phyloP scores from a whole-genome alignment of 30 jellyfish, hydroid and myxozoan species.

The Nemopilema nomurai region DNA sequence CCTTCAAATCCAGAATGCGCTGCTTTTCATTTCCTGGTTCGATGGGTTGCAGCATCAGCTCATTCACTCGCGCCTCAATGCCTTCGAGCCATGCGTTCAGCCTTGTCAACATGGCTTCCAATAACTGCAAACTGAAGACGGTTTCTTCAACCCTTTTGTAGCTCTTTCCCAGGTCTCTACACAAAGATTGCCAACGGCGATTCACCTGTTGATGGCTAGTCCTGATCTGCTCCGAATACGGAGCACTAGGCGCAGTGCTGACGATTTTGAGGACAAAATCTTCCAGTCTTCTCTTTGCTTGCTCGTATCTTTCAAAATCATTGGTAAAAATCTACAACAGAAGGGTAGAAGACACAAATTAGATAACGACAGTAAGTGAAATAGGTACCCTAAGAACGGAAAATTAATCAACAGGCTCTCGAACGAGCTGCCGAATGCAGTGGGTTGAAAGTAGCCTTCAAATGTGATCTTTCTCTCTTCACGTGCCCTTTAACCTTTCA shows the following conservation, averaged over 20 bases:
- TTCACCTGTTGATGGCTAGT: slow-evolving; percentile 34
- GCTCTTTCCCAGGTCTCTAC: slow-evolving; percentile 74
- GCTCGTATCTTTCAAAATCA: slow-evolving; percentile 72
- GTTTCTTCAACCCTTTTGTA: slow-evolving; percentile 65
- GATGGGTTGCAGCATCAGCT: slow-evolving; percentile 26
- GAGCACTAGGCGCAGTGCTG: slow-evolving; percentile 80
- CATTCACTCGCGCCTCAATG: slow-evolving; percentile 36
- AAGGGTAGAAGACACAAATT: neutral
- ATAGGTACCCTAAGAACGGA: neutral
- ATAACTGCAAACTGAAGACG: slow-evolving; percentile 71
- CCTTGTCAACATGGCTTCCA: slow-evolving; percentile 86
- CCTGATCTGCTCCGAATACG: slow-evolving; percentile 63
- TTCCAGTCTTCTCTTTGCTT: slow-evolving; percentile 54
- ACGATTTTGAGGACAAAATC: slow-evolving; percentile 69
- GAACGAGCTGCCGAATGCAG: no score
- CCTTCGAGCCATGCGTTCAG: slow-evolving; percentile 78
- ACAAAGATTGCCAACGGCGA: slow-evolving; percentile 71
- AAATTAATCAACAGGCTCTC: no score
- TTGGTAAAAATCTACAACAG: slow-evolving; percentile 48
- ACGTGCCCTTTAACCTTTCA: no score
- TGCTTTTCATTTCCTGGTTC: slow-evolving; percentile 54
- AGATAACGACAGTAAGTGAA: neutral
- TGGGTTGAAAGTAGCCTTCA: no score
- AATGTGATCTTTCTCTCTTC: no score
- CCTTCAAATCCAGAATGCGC: slow-evolving; percentile 62